Evolutionary conservation across 2,888 invertebrate genomes (phyloP).

Genomic region (Eupithecia dodoneata): DNA sequence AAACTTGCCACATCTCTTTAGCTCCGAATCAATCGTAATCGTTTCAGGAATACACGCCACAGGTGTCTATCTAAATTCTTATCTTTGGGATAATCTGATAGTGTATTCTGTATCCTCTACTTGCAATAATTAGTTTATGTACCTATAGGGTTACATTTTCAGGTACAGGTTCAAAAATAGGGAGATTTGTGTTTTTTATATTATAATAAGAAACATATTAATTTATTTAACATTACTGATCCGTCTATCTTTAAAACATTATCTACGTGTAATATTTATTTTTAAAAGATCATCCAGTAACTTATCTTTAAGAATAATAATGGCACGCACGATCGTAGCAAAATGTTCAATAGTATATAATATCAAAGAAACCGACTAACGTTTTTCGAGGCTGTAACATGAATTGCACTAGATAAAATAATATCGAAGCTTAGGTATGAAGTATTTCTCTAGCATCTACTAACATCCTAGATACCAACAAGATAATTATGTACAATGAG

Average conservation of each 20-base stretch:
- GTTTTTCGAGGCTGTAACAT: neutral
- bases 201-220: neutral
- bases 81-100: constrained; percentile 65
- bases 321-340: constrained; percentile 3
- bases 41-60: neutral
- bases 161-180: constrained; percentile 58
- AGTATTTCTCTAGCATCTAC: neutral
- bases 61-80: constrained; percentile 50
- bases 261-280: neutral
- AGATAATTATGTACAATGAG: neutral
- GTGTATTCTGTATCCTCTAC: constrained; percentile 52
- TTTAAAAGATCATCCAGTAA: neutral
- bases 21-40: neutral
- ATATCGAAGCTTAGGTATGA: neutral
- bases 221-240: neutral
- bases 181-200: constrained; percentile 27
- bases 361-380: neutral
- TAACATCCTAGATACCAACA: neutral
- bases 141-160: constrained; percentile 50
- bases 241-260: neutral
- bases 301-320: neutral
- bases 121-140: constrained; percentile 44
- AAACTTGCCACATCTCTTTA: neutral
- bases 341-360: neutral
- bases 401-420: neutral